phyloP scores from a whole-genome alignment of 1,140 invertebrate species.

The Doryteuthis pealeii region DNA sequence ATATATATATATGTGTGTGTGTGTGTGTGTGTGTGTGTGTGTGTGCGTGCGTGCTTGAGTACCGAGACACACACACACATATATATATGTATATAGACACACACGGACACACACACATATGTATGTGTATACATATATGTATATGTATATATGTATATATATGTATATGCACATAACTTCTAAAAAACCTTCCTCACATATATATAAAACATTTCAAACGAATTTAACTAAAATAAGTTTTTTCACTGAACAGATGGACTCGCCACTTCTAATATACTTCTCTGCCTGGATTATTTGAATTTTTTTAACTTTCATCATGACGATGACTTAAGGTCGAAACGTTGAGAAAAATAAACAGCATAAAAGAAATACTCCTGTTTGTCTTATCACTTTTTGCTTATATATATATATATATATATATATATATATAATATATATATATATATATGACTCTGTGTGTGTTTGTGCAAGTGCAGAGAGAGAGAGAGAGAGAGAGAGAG shows the following conservation, averaged over 20 bases:
- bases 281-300: not conserved
- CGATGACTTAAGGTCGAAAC: no score
- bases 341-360: no score
- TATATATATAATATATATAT: conserved; percentile 4
- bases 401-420: conserved; percentile 1
- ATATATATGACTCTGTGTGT: no score
- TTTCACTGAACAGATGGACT: no score
- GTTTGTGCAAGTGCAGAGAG: no score
- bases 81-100: not conserved
- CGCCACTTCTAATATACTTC: no score
- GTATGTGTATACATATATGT: not conserved
- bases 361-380: no score
- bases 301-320: no score
- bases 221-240: no score
- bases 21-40: not conserved
- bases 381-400: not conserved
- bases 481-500: no score
- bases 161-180: not conserved
- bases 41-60: not conserved
- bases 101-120: not conserved
- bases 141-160: conserved; percentile 3
- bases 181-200: not conserved
- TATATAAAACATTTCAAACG: no score
- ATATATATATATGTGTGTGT: not conserved
- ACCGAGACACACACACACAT: no score